Conservation (phyloP, 2,888 invertebrate species). For the Dryobotodes eremita region DNA sequence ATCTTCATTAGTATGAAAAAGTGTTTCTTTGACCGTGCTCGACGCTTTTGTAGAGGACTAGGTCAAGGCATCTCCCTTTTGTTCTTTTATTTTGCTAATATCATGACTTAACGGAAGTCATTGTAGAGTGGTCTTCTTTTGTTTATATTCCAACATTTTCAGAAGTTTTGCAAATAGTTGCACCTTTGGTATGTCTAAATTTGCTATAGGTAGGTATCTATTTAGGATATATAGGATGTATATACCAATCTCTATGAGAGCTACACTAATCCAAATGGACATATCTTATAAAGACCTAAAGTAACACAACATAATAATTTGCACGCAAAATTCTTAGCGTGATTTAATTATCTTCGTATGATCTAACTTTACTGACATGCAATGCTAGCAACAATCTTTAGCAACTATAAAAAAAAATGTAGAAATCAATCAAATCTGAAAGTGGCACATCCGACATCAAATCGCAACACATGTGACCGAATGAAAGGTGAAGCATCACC, state of each 20-base stretch:
- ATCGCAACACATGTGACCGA: conserved; percentile 45
- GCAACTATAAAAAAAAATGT: conserved; percentile 28
- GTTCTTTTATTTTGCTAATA: conserved; percentile 2
- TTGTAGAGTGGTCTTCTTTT: conserved; percentile 14
- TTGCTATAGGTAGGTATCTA: not conserved
- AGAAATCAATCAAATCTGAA: conserved; percentile 52
- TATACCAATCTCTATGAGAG: not conserved
- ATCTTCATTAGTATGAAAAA: conserved; percentile 15
- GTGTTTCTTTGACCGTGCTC: not conserved
- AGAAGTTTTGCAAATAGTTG: not conserved
- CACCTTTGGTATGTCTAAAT: not conserved
- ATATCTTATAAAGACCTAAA: not conserved
- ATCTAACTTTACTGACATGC: conserved; percentile 33
- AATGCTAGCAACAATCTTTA: conserved; percentile 5
- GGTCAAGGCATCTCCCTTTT: conserved; percentile 34
- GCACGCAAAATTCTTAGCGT: not conserved
- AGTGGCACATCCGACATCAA: conserved; percentile 44
- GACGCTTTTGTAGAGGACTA: conserved; percentile 3
- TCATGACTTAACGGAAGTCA: not conserved
- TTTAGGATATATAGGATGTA: not conserved
- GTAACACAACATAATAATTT: not conserved
- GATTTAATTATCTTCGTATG: conserved; percentile 22
- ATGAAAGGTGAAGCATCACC: conserved; percentile 37
- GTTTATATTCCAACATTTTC: not conserved
- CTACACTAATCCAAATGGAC: not conserved